Percentiles rank a stretch among this genome's conserved stretches.
Conservation (phyloP, 2,888 invertebrate genomes). For the Drosophila histrio region DNA sequence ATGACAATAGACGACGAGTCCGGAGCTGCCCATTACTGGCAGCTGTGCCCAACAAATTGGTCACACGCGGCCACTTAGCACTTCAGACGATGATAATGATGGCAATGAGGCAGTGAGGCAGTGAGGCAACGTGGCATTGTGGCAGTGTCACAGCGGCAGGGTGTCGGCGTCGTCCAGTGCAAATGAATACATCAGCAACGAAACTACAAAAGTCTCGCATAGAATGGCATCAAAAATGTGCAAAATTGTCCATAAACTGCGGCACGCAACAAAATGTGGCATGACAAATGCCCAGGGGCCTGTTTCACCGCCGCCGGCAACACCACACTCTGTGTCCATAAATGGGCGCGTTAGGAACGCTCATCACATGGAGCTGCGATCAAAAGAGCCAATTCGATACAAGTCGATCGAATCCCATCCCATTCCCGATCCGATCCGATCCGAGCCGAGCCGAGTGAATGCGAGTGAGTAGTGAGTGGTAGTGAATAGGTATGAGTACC, state of each 20-base stretch:
- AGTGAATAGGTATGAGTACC: slow-evolving; percentile 43
- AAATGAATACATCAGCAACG: slow-evolving; percentile 54
- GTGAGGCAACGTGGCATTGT: neutral
- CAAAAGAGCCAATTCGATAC: slow-evolving; percentile 19
- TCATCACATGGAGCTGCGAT: slow-evolving; percentile 49
- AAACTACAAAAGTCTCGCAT: neutral
- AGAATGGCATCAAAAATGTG: slow-evolving; percentile 40
- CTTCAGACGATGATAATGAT: slow-evolving; percentile 49
- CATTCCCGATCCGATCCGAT: slow-evolving; percentile 5
- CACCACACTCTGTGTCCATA: slow-evolving; percentile 5
- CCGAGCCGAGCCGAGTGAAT: slow-evolving; percentile 12
- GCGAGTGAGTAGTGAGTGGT: slow-evolving; percentile 1
- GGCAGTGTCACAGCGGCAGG: slow-evolving; percentile 4
- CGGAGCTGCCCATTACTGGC: slow-evolving; percentile 32
- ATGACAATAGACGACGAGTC: slow-evolving; percentile 21
- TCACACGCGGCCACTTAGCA: slow-evolving; percentile 78
- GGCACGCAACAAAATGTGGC: slow-evolving; percentile 38
- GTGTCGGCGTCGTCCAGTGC: slow-evolving; percentile 2
- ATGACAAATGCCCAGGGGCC: slow-evolving; percentile 36
- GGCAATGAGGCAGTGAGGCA: slow-evolving; percentile 3
- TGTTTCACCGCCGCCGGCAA: neutral
- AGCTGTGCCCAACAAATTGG: slow-evolving; percentile 69
- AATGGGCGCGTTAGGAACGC: slow-evolving; percentile 52
- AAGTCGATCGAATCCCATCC: neutral
- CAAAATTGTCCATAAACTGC: slow-evolving; percentile 44